Evolutionary conservation across 2,797 vertebrate species (phyloP).

Genomic region (Rhynchotus rufescens): DNA sequence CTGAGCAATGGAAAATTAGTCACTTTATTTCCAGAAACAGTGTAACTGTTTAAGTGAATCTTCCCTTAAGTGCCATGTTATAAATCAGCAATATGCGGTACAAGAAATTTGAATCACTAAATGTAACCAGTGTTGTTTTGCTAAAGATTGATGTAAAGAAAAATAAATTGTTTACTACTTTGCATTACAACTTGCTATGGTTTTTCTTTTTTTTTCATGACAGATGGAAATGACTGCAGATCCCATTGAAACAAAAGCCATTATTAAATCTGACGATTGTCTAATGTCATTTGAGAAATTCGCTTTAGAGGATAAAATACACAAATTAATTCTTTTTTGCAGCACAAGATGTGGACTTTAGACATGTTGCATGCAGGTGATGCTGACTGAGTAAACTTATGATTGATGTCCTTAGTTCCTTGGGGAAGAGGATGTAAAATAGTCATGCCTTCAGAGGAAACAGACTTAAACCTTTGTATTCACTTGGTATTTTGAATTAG

Average conservation of each 20-base stretch:
- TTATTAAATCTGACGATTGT: not conserved
- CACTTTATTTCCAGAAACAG: not conserved
- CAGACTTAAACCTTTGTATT: not conserved
- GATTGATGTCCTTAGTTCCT: not conserved
- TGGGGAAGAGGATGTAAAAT: not conserved
- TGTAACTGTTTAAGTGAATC: conserved; percentile 2
- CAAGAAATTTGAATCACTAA: conserved; percentile 16
- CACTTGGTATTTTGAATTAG: not conserved
- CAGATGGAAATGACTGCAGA: not conserved
- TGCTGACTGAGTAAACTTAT: not conserved
- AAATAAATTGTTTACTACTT: conserved; percentile 48
- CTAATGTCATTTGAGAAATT: not conserved
- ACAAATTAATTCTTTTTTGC: not conserved
- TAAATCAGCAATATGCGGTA: conserved; percentile 35
- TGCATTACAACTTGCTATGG: conserved; percentile 9
- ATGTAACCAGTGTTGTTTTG: not conserved
- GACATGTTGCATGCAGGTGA: not conserved
- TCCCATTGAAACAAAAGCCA: not conserved
- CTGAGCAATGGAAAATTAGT: not conserved
- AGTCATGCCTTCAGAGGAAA: fast-evolving
- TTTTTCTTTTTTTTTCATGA: not conserved
- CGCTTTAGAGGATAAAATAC: not conserved
- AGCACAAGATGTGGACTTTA: not conserved
- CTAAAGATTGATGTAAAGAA: conserved; percentile 31
- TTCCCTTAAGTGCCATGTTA: conserved; percentile 33